Base-by-base conservation (phyloP, 2,797 vertebrate species). In the Uromys caudimaculatus region DNA sequence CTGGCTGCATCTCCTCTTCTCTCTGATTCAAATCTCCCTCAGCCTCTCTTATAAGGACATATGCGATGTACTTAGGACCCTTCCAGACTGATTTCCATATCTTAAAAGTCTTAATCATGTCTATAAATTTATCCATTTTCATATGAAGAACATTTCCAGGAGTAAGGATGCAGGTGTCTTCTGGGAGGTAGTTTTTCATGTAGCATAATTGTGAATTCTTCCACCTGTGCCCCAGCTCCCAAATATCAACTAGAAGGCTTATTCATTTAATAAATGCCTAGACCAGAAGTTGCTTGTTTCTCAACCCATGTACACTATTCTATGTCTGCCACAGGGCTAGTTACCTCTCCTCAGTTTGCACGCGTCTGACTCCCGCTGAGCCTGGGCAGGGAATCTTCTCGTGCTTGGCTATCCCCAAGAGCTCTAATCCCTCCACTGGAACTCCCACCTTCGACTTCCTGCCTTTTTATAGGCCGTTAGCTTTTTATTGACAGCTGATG, bases 81-180 rank as follows among this genome's bases (percentile, higher is more conserved):
- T 67, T 56, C 21, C 56, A 62, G 52, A 58, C 93, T 77, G 54
- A 69, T 64, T 16, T 56, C 19, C 54, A 54, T 7, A 81, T 90
- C 60, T 89, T 41, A 62, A 93, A 69, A 90, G 9, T 76, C 73
- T 90, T 93, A 76, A 81, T 89, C 75, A 64, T 29, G 88, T 13
- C 79, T 69, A 3, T 32, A 64, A 24, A 58, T 24, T 67, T 47
- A 23, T 78, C 41, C 67, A 2, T 35, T 24, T 85, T 23, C 41
- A 29, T 67, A 50, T 50, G 32, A 91, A 44, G n/a, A 79, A 56
- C 32, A 93, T 67, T 90, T 95, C 41, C 6, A 95, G 75, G 29
- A 93, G 79, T 78, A 88, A 78, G 82, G 14, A 56, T 23, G 2
- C 93, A 24, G 58, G 3, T 86, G 27, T 92, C 76, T 93, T 92